Evolutionary conservation across 1,140 invertebrate genomes (phyloP).

Genomic region (Tetramorium alpestre): DNA sequence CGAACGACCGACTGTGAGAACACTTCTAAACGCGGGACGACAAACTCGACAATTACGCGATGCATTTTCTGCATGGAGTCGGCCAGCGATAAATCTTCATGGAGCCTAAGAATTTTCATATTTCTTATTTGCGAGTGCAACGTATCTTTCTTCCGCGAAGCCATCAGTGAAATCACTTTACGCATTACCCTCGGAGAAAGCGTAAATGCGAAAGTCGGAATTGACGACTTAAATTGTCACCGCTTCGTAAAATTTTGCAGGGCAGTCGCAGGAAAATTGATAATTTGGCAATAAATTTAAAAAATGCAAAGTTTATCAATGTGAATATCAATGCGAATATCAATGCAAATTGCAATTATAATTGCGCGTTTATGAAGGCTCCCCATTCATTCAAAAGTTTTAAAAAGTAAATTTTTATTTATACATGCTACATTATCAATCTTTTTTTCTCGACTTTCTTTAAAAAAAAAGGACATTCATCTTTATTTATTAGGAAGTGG

Average conservation of each 20-base stretch:
- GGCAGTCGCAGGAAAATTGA: not conserved
- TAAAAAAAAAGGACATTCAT: not conserved
- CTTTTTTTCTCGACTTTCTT: not conserved
- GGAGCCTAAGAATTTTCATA: constrained; percentile 18
- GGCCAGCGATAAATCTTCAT: constrained; percentile 34
- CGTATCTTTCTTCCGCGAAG: constrained; percentile 25
- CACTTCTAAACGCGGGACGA: constrained; percentile 18
- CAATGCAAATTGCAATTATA: not conserved
- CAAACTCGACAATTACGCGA: constrained; percentile 36
- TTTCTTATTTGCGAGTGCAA: constrained; percentile 43
- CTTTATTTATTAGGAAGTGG: constrained; percentile 8
- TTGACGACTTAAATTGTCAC: constrained; percentile 30
- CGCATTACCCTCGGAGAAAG: not conserved
- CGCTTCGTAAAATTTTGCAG: constrained; percentile 30
- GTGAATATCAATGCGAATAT: not conserved
- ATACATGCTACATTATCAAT: not conserved
- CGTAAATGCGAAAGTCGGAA: constrained; percentile 43
- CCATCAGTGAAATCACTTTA: constrained; percentile 55
- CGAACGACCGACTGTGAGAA: constrained; percentile 37
- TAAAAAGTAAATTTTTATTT: not conserved
- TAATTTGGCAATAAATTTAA: not conserved
- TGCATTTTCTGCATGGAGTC: constrained; percentile 40
- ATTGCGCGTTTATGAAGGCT: not conserved
- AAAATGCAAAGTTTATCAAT: constrained; percentile 22
- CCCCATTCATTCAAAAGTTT: not conserved